Evolutionary conservation across 2,888 invertebrate genomes (phyloP), one percentile per base, ranked within the genome.

Genomic region (Bembecia ichneumoniformis): DNA sequence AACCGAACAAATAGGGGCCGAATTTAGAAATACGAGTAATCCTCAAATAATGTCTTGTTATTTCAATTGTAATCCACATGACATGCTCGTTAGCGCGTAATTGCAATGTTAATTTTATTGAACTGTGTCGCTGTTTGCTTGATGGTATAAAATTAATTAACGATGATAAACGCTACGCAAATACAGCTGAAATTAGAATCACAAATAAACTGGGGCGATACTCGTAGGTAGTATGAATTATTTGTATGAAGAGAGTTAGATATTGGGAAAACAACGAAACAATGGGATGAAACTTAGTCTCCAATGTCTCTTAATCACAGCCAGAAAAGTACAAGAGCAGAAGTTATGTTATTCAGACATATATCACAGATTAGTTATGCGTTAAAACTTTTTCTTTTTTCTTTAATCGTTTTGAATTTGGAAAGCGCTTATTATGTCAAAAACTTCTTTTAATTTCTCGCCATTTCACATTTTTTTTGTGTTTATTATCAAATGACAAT

Each of bases 1-100:
- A 72, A 71, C 60, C 51, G 52, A 57, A 60, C 57, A 57, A 66
- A 64, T 60, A 58, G 36, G 48, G 55, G 51, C 52, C 50, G 54
- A 50, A 59, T 60, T 58, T 51, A 57, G 43, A 47, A 15, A 53
- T 51, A 51, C 43, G 28, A 16, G 47, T 34, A 49, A 47, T 54
- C 35, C 40, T 47, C 50, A 49, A 44, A 49, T 48, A 45, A 50
- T 47, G 10, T 46, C 49, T 49, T 52, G 48, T 48, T 50, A 54
- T 54, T 51, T 50, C 7, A 46, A 36, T 51, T 53, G 47, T 54
- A 52, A 53, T 54, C 51, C 52, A 36, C 50, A 52, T 49, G 49
- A 35, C 28, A 43, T 46, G 51, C 54, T 54, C 52, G 54, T 54
- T 54, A 54, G 54, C 52, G 47, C 49, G 48, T 51, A 53, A 49